Percentiles rank a stretch among this genome's conserved stretches.
Conservation (phyloP, 2,797 vertebrate species). For the Petrocephalus schoutedeni region DNA sequence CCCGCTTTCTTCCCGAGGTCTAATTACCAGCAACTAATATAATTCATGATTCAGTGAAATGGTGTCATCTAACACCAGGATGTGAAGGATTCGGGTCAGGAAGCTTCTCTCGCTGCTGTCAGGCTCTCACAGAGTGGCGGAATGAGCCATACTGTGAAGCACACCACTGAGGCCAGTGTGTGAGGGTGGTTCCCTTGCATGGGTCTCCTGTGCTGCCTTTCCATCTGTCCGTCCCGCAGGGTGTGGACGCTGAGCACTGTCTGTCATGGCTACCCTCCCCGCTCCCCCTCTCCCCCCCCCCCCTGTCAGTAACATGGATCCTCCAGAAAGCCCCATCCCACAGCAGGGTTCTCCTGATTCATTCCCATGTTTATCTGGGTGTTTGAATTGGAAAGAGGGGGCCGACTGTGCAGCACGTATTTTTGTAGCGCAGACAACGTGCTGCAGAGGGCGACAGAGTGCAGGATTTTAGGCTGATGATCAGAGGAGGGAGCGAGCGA, state of each 20-base stretch:
- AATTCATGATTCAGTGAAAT: not conserved
- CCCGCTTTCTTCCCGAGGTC: not conserved
- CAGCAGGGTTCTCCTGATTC: not conserved
- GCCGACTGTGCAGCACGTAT: not conserved
- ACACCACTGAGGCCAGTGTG: not conserved
- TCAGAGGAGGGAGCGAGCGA: constrained; percentile 1
- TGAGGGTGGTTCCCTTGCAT: not conserved
- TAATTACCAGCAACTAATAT: not conserved
- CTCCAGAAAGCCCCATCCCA: not conserved
- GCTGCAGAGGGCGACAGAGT: not conserved
- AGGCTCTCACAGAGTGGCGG: not conserved
- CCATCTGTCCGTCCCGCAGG: not conserved
- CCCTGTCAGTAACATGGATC: not conserved
- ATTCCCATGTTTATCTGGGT: not conserved
- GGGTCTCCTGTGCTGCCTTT: not conserved
- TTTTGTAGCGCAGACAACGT: not conserved
- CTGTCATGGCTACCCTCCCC: not conserved
- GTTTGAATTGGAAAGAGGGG: not conserved
- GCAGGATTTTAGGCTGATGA: not conserved
- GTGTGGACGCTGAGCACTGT: not conserved
- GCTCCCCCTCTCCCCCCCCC: not conserved
- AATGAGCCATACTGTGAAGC: not conserved
- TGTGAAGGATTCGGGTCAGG: not conserved
- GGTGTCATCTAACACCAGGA: not conserved
- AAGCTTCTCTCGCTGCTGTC: not conserved